Conservation (phyloP, 2,113 vertebrate genomes). For the Notiomystis cincta region DNA sequence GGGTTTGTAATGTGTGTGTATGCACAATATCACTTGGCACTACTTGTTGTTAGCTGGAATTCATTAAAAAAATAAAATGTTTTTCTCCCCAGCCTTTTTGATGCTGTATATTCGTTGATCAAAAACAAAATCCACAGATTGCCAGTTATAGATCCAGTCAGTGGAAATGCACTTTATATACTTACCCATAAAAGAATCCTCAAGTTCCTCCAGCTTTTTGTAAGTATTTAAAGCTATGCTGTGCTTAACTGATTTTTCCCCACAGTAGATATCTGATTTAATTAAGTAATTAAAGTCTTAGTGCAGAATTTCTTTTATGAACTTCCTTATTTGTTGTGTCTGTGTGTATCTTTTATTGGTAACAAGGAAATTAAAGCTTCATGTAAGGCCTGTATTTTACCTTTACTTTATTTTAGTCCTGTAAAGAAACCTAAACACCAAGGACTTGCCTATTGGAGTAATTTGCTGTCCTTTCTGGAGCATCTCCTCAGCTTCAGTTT, state of each 20-base stretch:
- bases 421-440: neutral
- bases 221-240: conserved; percentile 76
- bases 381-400: neutral
- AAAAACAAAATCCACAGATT: conserved; percentile 98
- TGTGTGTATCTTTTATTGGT: neutral
- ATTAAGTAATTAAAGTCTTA: neutral
- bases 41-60: neutral
- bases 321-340: neutral
- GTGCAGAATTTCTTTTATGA: neutral
- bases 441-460: neutral
- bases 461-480: neutral
- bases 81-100: conserved; percentile 86
- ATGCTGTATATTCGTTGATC: conserved; percentile 94
- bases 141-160: conserved; percentile 94
- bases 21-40: neutral
- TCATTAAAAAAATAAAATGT: neutral
- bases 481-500: neutral
- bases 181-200: conserved; percentile 99
- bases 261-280: neutral
- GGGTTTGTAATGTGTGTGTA: neutral
- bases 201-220: conserved; percentile 99
- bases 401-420: neutral
- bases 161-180: conserved; percentile 98
- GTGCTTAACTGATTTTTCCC: neutral
- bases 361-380: neutral